Evolutionary conservation across 1,140 invertebrate genomes (phyloP).

Genomic region (Apis cerana): DNA sequence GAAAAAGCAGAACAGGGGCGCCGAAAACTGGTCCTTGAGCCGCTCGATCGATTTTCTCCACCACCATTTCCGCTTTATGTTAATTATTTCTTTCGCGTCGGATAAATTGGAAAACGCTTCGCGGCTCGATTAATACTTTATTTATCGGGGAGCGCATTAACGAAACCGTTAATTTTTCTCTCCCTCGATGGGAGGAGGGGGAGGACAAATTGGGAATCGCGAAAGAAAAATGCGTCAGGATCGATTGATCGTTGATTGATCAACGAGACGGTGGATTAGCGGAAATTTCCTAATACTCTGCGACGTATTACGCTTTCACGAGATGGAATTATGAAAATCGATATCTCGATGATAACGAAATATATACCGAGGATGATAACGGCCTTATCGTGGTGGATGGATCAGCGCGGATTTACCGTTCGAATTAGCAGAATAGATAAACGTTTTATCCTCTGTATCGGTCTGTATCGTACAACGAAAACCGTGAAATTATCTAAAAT

Average conservation of each 20-base stretch:
- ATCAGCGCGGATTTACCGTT: background rate
- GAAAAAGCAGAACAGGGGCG: background rate
- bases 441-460: background rate
- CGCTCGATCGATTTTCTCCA: background rate
- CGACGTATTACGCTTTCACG: background rate
- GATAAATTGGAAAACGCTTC: conserved; percentile 13
- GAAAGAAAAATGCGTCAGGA: background rate
- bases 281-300: conserved; percentile 16
- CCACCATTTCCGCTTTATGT: background rate
- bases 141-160: conserved; percentile 12
- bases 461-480: background rate
- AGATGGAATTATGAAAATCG: background rate
- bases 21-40: background rate
- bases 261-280: conserved; percentile 7
- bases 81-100: conserved; percentile 13
- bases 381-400: background rate
- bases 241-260: no score
- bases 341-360: background rate
- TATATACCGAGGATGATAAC: conserved; percentile 5
- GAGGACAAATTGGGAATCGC: conserved; percentile 8
- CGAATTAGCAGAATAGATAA: background rate
- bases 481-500: background rate
- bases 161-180: conserved; percentile 20
- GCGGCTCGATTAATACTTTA: background rate
- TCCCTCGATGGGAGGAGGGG: background rate